phyloP scores from a whole-genome alignment of 2,797 vertebrate species.

The Euphonia xanthogaster region DNA sequence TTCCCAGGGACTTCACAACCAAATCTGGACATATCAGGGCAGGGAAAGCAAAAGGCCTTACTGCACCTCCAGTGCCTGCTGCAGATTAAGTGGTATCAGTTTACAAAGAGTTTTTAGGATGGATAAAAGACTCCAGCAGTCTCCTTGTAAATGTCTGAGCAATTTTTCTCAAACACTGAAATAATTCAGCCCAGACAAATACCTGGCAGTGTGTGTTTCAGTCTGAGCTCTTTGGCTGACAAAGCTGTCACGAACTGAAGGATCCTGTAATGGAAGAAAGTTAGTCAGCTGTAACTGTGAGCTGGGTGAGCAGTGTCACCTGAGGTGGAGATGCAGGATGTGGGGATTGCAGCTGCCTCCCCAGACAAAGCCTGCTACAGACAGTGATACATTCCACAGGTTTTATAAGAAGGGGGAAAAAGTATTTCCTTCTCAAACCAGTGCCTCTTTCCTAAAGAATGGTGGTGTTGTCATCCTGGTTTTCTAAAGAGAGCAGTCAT shows the following conservation, averaged over 20 bases:
- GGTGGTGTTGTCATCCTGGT: background rate
- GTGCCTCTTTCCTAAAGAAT: background rate
- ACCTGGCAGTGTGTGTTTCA: background rate
- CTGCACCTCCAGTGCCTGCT: background rate
- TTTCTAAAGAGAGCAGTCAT: background rate
- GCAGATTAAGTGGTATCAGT: background rate
- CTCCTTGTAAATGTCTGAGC: conserved; percentile 38
- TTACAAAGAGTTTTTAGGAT: background rate
- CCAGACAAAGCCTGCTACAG: background rate
- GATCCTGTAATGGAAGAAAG: conserved; percentile 27
- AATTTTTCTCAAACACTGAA: background rate
- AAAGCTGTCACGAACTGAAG: background rate
- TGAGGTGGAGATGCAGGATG: background rate
- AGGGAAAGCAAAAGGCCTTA: background rate
- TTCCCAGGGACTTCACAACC: background rate
- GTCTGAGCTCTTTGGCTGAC: conserved; percentile 31
- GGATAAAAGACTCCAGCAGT: background rate
- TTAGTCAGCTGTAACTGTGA: background rate
- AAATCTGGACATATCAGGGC: background rate
- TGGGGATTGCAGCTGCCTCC: background rate
- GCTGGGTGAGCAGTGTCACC: background rate
- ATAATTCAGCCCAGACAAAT: conserved; percentile 18
- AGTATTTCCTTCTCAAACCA: background rate
- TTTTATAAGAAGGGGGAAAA: background rate
- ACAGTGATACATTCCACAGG: background rate